Base-by-base conservation (phyloP, 2,797 vertebrate species). In the Fistularia tabacaria region DNA sequence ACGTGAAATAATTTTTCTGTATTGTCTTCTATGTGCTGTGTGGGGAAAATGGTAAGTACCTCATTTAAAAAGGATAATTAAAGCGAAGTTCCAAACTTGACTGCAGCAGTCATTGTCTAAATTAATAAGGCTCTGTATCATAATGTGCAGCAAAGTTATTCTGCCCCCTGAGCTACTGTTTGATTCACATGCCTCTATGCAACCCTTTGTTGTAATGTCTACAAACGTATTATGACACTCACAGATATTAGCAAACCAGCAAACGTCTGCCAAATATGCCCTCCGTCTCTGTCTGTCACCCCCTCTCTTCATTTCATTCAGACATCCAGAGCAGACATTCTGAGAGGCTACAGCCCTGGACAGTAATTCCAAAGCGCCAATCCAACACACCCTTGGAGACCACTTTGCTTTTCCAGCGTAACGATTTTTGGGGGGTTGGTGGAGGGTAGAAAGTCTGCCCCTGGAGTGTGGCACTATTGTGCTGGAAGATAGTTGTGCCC, bases 61-160 rank as follows among this genome's bases (percentile, higher is more conserved):
- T 70, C 82, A 83, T 85, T 84, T 83, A 69, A 52, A 52, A 66
- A 68, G 68, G 83, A 75, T 83, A 86, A 84, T 76, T 79, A 69
- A 63, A 56, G 49, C 70, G 60, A 62, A 83, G 79, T 82, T 80
- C 65, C 57, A 42, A 80, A 81, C 69, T 71, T 69, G 64, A 78
- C 63, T 46, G 44, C 41, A 67, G 57, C 52, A 71, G 58, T 76
- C 62, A 64, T 48, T 71, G 64, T 80, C 41, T 51, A 67, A 73
- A 80, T 79, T 64, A 80, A 74, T 66, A 56, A 69, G 61, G 38
- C 57, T 57, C 50, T 46, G 47, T 52, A 51, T 55, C 55, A 14
- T 52, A 58, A 43, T 40, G 25, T 59, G 55, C 52, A 50, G 73
- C 59, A 59, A 69, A 70, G 51, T 55, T 15, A 67, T 51, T 77